These are phyloP conservation scores for Cebus imitator DNA, from an alignment of 2,113 vertebrate genomes.

Conservation along the genomic window DNA sequence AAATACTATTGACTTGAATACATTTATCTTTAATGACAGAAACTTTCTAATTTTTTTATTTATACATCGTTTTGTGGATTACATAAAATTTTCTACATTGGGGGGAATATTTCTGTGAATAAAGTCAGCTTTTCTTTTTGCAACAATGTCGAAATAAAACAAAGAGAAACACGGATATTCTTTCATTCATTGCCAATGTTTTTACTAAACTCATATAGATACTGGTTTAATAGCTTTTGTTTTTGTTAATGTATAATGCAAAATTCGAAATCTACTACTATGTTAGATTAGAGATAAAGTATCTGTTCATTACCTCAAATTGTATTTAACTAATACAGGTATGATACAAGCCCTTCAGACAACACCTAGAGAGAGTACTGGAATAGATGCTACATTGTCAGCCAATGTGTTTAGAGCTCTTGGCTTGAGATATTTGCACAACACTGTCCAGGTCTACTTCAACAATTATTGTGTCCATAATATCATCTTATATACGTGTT, in stretches of 20 bases:
- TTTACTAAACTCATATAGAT: background rate
- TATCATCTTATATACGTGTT: fast-evolving
- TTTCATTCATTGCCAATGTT: background rate
- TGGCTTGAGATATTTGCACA: too few relatives aligned
- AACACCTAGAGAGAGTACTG: background rate
- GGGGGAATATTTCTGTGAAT: background rate
- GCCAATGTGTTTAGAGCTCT: background rate
- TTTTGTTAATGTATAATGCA: background rate
- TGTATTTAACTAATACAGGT: background rate
- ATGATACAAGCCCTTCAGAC: fast-evolving
- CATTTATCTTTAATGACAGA: background rate
- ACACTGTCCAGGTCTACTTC: fast-evolving
- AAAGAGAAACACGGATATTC: background rate
- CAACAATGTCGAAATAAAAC: background rate
- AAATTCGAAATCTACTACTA: background rate
- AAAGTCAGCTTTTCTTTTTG: background rate
- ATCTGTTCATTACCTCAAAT: background rate
- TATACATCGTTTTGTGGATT: background rate
- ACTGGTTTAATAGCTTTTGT: background rate
- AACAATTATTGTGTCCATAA: fast-evolving
- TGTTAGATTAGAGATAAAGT: background rate
- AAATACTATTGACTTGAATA: background rate
- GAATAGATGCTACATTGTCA: fast-evolving
- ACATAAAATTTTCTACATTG: background rate
- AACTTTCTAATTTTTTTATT: background rate